Evolutionary conservation across 1,140 invertebrate genomes (phyloP), one percentile per base, ranked within the genome.

Genomic region (Gerris buenoi): DNA sequence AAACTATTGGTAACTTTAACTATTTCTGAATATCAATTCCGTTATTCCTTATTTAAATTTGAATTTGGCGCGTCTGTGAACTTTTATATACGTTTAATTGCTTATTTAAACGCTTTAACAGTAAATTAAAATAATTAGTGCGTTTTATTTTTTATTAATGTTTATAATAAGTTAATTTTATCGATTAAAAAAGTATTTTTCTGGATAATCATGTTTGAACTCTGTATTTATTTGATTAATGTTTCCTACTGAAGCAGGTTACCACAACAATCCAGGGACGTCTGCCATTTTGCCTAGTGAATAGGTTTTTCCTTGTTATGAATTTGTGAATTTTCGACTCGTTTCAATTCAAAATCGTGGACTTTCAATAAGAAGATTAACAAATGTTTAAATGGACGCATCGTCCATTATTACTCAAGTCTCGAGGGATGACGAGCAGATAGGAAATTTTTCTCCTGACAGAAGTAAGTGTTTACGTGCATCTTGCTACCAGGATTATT

Each of bases 371-470:
- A 28, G 65, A 57, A 63, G 25, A 25, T 65, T 74, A 83, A 79
- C 84, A 82, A 85, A 87, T 86, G 85, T 85, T 86, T 89, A 87
- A 88, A 95, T 95, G 92, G 93, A 95, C 90, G 90, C 90, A 87
- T 90, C 92, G 88, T 95, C 91, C 87, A 95, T 96, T 85, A 95
- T 95, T 81, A 93, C 91, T 81, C 92, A 95, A 86, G 92, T 93
- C 84, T 91, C 88, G 82, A 87, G 91, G 82, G 92, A 95, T 88
- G 92, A 95, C 84, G 91, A 95, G 84, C 88, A 90, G 83, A 86
- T 91, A 81, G 91, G 89, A 82, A 91, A 86, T 83, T 89, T 89
- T 84, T 84, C 87, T 78, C 85, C 86, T 80, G 90, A 93, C 81
- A 93, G 91, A 91, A 90, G 91, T 94, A 86, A 85, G 86, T 68